Conservation (phyloP, 2,888 invertebrate species). For the Trichopoda pennipes region DNA sequence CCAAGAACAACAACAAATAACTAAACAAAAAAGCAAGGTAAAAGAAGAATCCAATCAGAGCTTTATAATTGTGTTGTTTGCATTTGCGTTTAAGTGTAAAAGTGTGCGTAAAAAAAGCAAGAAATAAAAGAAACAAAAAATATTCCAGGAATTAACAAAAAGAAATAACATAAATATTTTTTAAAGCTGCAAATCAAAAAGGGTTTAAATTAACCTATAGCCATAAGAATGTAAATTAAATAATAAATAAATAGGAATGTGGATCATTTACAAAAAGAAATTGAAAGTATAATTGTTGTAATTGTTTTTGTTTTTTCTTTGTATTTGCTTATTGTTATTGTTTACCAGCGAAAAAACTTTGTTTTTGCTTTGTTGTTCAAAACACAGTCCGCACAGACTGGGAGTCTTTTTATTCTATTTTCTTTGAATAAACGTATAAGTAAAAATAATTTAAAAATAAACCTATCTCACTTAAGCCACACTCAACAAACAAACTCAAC, state of each 20-base stretch:
- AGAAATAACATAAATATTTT: too few species aligned
- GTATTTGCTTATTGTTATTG: neutral
- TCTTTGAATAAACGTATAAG: neutral
- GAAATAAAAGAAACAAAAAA: constrained; percentile 31
- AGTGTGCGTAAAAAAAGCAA: constrained; percentile 23
- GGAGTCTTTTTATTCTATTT: constrained; percentile 3
- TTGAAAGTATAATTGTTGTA: constrained; percentile 40
- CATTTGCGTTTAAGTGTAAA: neutral
- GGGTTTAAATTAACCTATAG: too few species aligned
- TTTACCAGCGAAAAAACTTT: neutral
- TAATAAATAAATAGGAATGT: neutral
- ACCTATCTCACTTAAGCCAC: neutral
- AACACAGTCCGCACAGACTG: neutral
- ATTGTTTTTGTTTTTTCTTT: neutral
- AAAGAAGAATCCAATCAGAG: constrained; percentile 62
- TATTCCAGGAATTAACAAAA: too few species aligned
- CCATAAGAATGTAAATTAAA: neutral
- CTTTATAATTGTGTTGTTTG: constrained; percentile 27
- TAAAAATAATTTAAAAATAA: neutral
- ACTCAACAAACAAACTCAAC: too few species aligned
- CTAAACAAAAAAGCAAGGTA: constrained; percentile 38
- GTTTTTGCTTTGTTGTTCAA: neutral
- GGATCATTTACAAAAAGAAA: neutral
- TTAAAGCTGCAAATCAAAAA: too few species aligned
- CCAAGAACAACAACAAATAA: constrained; percentile 41